Percentiles rank a stretch among this genome's conserved stretches.
Evolutionary conservation across 2,888 invertebrate species (phyloP).

Genomic region (Archips crataeganus): DNA sequence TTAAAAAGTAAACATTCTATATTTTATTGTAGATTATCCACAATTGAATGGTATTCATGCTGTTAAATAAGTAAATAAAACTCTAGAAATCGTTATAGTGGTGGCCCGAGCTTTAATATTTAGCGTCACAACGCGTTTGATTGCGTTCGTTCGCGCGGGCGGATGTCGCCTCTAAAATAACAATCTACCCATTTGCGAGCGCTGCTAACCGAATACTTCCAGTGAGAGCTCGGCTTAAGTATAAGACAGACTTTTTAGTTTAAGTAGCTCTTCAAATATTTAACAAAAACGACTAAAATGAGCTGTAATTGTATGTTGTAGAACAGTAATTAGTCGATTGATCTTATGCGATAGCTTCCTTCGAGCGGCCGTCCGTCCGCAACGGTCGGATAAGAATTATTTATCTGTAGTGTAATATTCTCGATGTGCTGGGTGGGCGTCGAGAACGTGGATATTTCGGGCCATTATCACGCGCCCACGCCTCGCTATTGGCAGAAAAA

Average conservation of each 20-base stretch:
- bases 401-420: slow-evolving; percentile 72
- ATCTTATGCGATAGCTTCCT: slow-evolving; percentile 30
- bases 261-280: background rate
- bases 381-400: slow-evolving; percentile 60
- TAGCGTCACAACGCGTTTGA: slow-evolving; percentile 48
- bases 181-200: slow-evolving; percentile 51
- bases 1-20: background rate
- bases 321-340: slow-evolving; percentile 14
- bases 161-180: slow-evolving; percentile 57
- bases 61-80: background rate
- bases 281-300: background rate
- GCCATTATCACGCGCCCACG: slow-evolving; percentile 79
- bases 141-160: slow-evolving; percentile 47
- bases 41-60: background rate
- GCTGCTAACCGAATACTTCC: slow-evolving; percentile 50
- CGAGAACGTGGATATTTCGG: slow-evolving; percentile 77
- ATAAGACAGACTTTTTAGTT: slow-evolving; percentile 15
- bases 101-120: slow-evolving; percentile 45
- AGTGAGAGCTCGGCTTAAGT: slow-evolving; percentile 30
- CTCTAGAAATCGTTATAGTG: background rate
- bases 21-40: background rate
- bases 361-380: slow-evolving; percentile 41
- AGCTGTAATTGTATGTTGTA: slow-evolving; percentile 12
- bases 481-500: slow-evolving; percentile 77
- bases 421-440: slow-evolving; percentile 72